Evolutionary conservation across 2,888 invertebrate species (phyloP), one percentile per base, ranked within the genome.

Genomic region (Eupelmus urozonus): DNA sequence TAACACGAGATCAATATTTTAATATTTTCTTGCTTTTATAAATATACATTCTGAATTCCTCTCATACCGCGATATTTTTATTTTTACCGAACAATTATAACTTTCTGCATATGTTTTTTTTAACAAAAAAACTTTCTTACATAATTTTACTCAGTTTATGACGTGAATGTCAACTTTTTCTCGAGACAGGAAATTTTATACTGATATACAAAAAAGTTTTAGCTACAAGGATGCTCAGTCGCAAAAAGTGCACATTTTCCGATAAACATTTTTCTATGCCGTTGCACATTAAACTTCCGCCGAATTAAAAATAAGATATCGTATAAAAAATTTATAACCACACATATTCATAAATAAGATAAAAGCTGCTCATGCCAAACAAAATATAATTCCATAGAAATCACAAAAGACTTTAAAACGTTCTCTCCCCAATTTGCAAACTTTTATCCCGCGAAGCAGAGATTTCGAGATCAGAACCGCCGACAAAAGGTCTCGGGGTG

Each of bases 191-290:
- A 20, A 72, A 72, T 60, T 72, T 72, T 72, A 62, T 62, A 53
- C 3, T 34, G n/a, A 34, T 34, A 40, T 20, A 62, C 62, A 72
- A 59, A 53, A 60, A 53, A 62, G 49, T 72, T 62, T 62, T 62
- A 62, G 62, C 34, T 60, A 60, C 60, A 60, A 9, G 25, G 59
- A 49, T 16, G 60, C 23, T 71, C 34, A 60, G n/a, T 71, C 29
- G 60, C 57, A 71, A 53, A 49, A 71, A 51, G 51, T 62, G 60
- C n/a, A 34, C 34, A 51, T 60, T 60, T 49, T 71, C 70, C 70
- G 23, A 34, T 71, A 71, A 57, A 27, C 49, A 60, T 57, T 60
- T 45, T 16, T 40, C 7, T 25, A 18, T n/a, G 4, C 55, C 23
- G 34, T 27, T 59, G 7, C 66, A 18, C 40, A 9, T n/a, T n/a